phyloP scores from a whole-genome alignment of 2,797 vertebrate genomes.

The Epinephelus awoara region DNA sequence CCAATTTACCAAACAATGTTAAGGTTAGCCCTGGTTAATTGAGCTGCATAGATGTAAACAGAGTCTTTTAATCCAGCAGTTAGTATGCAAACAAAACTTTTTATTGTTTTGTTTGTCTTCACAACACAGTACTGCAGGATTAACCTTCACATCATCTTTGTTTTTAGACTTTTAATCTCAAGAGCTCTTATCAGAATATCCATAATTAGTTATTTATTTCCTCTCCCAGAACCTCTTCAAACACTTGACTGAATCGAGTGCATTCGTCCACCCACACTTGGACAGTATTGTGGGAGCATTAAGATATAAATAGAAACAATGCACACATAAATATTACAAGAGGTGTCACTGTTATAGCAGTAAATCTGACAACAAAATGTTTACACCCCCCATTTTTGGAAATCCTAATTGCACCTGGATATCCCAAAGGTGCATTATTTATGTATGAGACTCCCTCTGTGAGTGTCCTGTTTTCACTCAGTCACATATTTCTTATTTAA shows the following conservation, averaged over 20 bases:
- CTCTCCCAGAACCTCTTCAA: background rate
- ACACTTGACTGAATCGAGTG: background rate
- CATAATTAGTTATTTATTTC: background rate
- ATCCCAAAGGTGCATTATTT: constrained; percentile 67
- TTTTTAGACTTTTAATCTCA: background rate
- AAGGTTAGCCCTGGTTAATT: background rate
- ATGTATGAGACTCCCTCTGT: constrained; percentile 63
- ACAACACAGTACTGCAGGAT: background rate
- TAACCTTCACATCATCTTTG: background rate
- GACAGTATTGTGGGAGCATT: constrained; percentile 9
- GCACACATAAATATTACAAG: constrained; percentile 61
- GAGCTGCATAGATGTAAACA: background rate
- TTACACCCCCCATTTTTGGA: constrained; percentile 55
- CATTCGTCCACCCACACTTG: constrained; percentile 8
- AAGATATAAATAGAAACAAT: constrained; percentile 28
- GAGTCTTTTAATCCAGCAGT: background rate
- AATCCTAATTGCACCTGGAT: constrained; percentile 60
- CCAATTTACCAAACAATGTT: background rate
- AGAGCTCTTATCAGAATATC: background rate
- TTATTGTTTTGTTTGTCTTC: background rate
- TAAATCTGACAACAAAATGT: constrained; percentile 44
- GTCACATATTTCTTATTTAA: constrained; percentile 37
- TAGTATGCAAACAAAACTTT: background rate
- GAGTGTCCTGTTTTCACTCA: constrained; percentile 55
- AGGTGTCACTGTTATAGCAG: constrained; percentile 27